phyloP scores from a whole-genome alignment of 2,797 vertebrate species.

The Mycteria americana region DNA sequence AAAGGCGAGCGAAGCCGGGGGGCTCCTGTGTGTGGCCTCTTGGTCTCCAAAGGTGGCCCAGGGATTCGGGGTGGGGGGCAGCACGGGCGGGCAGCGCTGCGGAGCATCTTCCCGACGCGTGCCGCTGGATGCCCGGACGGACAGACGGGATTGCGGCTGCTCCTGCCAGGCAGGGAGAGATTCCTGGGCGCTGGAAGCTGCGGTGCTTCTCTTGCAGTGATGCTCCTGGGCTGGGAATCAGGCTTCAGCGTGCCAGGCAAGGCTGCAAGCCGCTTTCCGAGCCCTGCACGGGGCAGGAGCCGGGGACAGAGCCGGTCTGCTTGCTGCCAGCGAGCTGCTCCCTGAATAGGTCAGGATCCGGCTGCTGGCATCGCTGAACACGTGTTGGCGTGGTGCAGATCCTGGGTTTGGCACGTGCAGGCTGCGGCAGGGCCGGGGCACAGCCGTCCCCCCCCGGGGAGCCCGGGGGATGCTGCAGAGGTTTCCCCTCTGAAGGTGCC shows the following conservation, averaged over 20 bases:
- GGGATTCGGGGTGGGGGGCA: accelerated
- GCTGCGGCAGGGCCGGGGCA: background rate
- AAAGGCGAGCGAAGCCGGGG: background rate
- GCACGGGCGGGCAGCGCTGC: background rate
- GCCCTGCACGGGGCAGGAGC: background rate
- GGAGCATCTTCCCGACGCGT: background rate
- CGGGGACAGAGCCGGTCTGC: background rate
- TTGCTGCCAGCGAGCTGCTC: background rate
- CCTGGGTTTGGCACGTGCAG: background rate
- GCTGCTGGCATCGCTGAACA: background rate
- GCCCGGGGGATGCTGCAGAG: background rate
- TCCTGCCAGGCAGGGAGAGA: background rate
- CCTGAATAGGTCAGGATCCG: background rate
- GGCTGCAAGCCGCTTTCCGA: background rate
- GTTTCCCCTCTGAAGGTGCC: background rate
- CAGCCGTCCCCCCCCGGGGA: background rate
- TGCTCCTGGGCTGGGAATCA: background rate
- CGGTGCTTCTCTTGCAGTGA: background rate
- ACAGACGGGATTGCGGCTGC: accelerated
- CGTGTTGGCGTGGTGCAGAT: accelerated
- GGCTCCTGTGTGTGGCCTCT: background rate
- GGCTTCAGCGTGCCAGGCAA: background rate
- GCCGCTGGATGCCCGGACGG: background rate
- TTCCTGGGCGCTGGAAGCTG: background rate
- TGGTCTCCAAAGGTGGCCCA: background rate